phyloP scores from a whole-genome alignment of 2,888 invertebrate genomes.

The Antitype chi region DNA sequence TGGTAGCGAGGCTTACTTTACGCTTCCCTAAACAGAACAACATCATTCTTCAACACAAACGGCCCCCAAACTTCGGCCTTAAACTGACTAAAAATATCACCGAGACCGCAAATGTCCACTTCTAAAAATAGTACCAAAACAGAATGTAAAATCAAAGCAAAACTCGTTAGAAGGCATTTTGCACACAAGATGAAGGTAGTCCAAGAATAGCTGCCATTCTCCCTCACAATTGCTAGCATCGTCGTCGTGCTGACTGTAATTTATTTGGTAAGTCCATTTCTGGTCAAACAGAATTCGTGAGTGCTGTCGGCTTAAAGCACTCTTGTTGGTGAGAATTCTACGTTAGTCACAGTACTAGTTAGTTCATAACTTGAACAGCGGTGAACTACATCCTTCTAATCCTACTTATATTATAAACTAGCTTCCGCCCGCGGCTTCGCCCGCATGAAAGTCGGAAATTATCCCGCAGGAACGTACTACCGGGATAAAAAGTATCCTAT shows the following conservation, averaged over 20 bases:
- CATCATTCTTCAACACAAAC: too few relatives aligned
- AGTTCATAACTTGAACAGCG: neutral
- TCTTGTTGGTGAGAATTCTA: neutral
- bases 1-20: neutral
- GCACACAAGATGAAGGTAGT: slow-evolving; percentile 7
- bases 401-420: too few relatives aligned
- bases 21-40: neutral
- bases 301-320: neutral
- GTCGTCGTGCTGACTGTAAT: slow-evolving; percentile 3
- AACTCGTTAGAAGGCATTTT: slow-evolving; percentile 20
- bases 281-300: slow-evolving; percentile 36
- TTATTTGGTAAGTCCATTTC: slow-evolving; percentile 22
- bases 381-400: neutral
- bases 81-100: neutral
- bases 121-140: slow-evolving; percentile 19
- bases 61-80: neutral
- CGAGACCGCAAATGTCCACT: neutral
- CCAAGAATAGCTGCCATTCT: slow-evolving; percentile 13
- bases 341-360: neutral
- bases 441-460: too few relatives aligned
- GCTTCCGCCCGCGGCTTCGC: too few relatives aligned
- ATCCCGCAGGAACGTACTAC: too few relatives aligned
- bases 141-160: slow-evolving; percentile 31
- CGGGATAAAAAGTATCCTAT: too few relatives aligned
- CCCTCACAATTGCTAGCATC: slow-evolving; percentile 5